These are phyloP conservation scores for Tuta absoluta DNA, from an alignment of 2,888 invertebrate species.

Conservation along the genomic window DNA sequence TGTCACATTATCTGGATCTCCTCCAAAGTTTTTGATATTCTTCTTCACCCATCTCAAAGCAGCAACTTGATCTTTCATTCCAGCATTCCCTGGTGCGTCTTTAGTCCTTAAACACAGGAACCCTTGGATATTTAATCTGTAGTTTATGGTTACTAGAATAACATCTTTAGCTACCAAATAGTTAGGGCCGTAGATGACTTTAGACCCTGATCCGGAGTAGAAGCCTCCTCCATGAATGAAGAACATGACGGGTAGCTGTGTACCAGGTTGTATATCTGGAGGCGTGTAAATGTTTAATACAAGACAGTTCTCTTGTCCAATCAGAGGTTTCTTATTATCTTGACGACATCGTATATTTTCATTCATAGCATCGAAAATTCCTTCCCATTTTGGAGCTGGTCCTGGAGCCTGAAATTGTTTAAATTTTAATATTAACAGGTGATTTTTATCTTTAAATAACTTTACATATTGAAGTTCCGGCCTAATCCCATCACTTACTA, in stretches of 20 bases:
- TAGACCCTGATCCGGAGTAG: slow-evolving; percentile 56
- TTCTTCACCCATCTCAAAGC: slow-evolving; percentile 61
- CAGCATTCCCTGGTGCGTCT: slow-evolving; percentile 68
- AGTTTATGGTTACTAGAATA: slow-evolving; percentile 65
- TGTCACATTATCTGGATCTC: slow-evolving; percentile 62
- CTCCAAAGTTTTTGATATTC: slow-evolving; percentile 62
- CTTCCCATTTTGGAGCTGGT: slow-evolving; percentile 61
- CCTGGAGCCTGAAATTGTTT: slow-evolving; percentile 57
- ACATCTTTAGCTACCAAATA: slow-evolving; percentile 59
- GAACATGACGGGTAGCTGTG: slow-evolving; percentile 64
- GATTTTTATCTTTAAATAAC: too few relatives aligned
- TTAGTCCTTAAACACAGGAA: slow-evolving; percentile 61
- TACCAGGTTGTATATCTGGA: slow-evolving; percentile 35
- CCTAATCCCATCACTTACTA: too few relatives aligned
- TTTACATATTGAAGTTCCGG: too few relatives aligned
- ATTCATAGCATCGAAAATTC: slow-evolving; percentile 57
- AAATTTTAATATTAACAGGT: background rate
- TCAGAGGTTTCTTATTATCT: slow-evolving; percentile 35
- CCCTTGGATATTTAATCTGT: slow-evolving; percentile 66
- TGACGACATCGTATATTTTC: slow-evolving; percentile 61
- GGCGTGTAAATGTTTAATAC: slow-evolving; percentile 63
- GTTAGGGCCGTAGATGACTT: slow-evolving; percentile 58
- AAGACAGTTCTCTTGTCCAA: slow-evolving; percentile 60
- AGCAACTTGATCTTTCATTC: slow-evolving; percentile 65
- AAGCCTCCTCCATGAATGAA: slow-evolving; percentile 71